Evolutionary conservation across 92 coral and sea anemone species (phyloP), one percentile per base, ranked within the genome.

Genomic region (Meandrina meandrites): DNA sequence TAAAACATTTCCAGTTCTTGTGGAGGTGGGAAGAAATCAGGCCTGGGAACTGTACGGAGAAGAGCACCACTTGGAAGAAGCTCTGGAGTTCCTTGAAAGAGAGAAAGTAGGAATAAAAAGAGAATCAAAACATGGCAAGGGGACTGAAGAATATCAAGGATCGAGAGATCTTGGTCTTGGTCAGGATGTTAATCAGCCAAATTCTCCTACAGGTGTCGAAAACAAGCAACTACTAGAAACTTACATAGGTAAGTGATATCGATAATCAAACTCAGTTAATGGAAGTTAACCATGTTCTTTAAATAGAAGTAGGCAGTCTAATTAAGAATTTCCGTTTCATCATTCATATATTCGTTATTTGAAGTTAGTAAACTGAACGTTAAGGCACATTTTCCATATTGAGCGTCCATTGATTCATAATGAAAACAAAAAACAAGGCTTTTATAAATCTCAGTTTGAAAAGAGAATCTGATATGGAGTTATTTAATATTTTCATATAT

Each of bases 41-140:
- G 80, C 75, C 66, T 91, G 92, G 92, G 86, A 86, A 58, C 19
- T 91, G 60, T 84, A 75, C 27, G 94, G 94, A 18, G 85, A 68
- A 36, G 62, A 4, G 4, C 5, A n/a, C 60, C 51, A 66, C 31
- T 76, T 91, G 22, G 78, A 58, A 9, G 79, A 85, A 36, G 89
- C 79, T 5, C 80, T 91, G 45, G 69, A 60, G 11, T 30, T 27
- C 36, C 85, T 91, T 2, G 51, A 81, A 40, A 32, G 45, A 1
- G 68, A 27, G 45, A 53, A 13, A 10, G 45, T 91, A 19, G 85
- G 81, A 48, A 71, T 91, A 51, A 69, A 78, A 58, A 78, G 40
- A 40, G 76, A 81, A 53, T 18, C 78, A 22, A 19, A 54, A 11
- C 34, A 51, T 6, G 24, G 2, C 53, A 21, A 31, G 24, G 48